A percentile compares a stretch with the other conserved stretches of the same genome.
Evolutionary conservation across 2,888 invertebrate species (phyloP).

Genomic region (Ectobius pallidus): DNA sequence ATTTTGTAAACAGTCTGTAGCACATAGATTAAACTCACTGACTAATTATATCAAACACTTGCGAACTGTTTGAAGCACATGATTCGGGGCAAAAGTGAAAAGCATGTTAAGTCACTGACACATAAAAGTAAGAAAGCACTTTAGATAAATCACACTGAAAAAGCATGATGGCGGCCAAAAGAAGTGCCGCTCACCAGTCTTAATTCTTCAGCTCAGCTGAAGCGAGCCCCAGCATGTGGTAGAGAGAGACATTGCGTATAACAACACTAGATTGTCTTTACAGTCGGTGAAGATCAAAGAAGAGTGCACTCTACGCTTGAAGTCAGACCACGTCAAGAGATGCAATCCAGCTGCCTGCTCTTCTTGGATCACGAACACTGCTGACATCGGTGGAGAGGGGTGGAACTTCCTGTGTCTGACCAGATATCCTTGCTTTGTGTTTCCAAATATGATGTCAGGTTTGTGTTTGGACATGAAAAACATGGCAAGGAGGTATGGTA

Average conservation of each 20-base stretch:
- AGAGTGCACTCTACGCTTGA: not conserved
- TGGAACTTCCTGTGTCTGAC: too few species aligned
- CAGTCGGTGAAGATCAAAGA: not conserved
- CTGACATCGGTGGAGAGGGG: too few species aligned
- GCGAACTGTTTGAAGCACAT: not conserved
- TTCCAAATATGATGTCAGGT: too few species aligned
- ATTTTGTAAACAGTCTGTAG: not conserved
- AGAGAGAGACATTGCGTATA: not conserved
- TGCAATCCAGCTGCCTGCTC: not conserved
- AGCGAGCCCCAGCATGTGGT: not conserved
- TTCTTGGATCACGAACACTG: too few species aligned
- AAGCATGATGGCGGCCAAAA: too few species aligned
- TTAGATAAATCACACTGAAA: too few species aligned
- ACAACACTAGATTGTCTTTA: slow-evolving; percentile 1
- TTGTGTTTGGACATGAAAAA: too few species aligned
- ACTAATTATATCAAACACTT: slow-evolving; percentile 10
- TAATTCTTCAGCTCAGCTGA: too few species aligned
- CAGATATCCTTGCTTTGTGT: too few species aligned
- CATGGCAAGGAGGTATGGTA: too few species aligned
- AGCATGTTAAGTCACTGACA: not conserved
- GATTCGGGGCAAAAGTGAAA: not conserved
- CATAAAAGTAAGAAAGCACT: too few species aligned
- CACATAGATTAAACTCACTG: not conserved
- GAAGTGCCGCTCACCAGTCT: too few species aligned
- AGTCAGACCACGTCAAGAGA: not conserved